These are phyloP conservation scores for Monarcha castaneiventris DNA, from an alignment of 2,113 vertebrate species.

Conservation along the genomic window DNA sequence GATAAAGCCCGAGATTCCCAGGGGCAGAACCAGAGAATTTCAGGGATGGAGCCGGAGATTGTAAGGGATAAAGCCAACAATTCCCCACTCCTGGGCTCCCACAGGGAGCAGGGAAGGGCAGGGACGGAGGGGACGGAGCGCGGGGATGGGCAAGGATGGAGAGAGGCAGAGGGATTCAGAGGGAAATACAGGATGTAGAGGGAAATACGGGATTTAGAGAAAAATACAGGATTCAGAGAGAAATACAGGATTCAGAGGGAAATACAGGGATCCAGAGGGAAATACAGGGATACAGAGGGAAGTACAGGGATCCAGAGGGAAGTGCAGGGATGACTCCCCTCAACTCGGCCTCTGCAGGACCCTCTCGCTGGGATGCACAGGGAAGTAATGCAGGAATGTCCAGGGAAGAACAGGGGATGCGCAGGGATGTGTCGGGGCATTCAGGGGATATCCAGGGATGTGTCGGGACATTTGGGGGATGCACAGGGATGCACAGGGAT, in stretches of 20 bases:
- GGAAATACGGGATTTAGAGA: too few relatives aligned
- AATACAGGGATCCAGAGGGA: too few relatives aligned
- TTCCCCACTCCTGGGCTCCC: too few relatives aligned
- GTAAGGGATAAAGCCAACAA: neutral
- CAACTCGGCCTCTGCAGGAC: neutral
- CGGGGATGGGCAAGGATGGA: neutral
- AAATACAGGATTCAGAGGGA: accelerated
- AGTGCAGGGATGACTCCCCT: neutral
- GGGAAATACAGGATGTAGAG: neutral
- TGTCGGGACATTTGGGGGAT: neutral
- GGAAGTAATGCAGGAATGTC: accelerated
- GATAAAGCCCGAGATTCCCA: neutral
- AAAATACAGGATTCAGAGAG: neutral
- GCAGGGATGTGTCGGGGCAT: too few relatives aligned
- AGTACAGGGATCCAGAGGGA: accelerated
- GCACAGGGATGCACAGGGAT: neutral
- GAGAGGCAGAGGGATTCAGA: accelerated
- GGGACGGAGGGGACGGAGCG: neutral
- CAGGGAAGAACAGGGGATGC: too few relatives aligned
- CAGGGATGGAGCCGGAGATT: neutral
- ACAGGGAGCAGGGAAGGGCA: neutral
- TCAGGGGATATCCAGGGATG: neutral
- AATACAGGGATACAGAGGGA: neutral
- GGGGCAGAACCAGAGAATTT: too few relatives aligned
- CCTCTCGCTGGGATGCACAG: neutral